Evolutionary conservation across 2,888 invertebrate genomes (phyloP), one percentile per base, ranked within the genome.

Genomic region (Brachypalpus laphriformis): DNA sequence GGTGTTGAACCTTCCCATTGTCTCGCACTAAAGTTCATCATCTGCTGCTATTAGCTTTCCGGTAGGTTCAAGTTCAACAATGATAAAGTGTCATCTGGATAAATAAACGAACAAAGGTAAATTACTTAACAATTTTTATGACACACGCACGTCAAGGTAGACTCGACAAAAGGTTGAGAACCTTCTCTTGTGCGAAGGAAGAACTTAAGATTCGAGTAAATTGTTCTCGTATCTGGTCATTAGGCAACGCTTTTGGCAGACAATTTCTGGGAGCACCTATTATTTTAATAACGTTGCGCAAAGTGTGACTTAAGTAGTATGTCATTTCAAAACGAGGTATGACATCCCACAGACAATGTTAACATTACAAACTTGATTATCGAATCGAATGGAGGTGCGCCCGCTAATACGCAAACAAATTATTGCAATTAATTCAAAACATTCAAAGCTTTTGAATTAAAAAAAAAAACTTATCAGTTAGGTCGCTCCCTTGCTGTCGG

Each of bases 31-130:
- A 59, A 72, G 66, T 66, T 72, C 78, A 66, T 82, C 71, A 54
- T 57, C 40, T 63, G 61, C 16, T 56, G 45, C 59, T 61, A 68
- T 68, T 75, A 68, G 59, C 51, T 66, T 81, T 80, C 68, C 9
- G 45, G 34, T 34, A 61, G 70, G 68, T 71, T 77, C 65, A 82
- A 82, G 77, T 77, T 72, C 59, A 66, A 51, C 34, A 59, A 28
- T 42, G 45, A 51, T 40, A 75, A 68, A 61, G 45, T 75, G 65
- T 74, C 80, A 59, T 65, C 31, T 18, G 51, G 14, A 54, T 40
- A 74, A 81, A 54, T 28, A 47, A 57, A 61, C 22, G 45, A 74
- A 59, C 65, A 65, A 71, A 51, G 63, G 42, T 74, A 56, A 54
- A 61, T 66, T 76, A 70, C 37, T 76, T 40, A 49, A 51, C 34